Conservation (phyloP, 2,888 invertebrate genomes). For the Herminia tarsipennalis region DNA sequence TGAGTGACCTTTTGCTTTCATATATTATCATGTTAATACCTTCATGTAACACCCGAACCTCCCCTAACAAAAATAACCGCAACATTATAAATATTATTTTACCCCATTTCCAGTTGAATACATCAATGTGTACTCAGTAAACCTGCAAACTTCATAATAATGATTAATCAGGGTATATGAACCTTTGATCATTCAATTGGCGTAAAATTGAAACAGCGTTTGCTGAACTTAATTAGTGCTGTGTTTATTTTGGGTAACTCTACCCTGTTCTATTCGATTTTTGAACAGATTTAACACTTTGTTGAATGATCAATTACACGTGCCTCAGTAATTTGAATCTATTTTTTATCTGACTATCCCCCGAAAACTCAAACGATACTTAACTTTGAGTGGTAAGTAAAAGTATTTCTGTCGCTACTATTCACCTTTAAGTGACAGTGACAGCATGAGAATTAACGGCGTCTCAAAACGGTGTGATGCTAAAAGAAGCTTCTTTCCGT, state of each 20-base stretch:
- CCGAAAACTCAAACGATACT: too few relatives aligned
- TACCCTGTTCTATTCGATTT: constrained; percentile 2
- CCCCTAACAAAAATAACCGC: background rate
- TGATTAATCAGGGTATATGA: constrained; percentile 32
- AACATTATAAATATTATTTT: background rate
- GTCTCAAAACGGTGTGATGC: too few relatives aligned
- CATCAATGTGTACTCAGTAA: constrained; percentile 12
- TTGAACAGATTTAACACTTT: constrained; percentile 6
- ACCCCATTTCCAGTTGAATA: constrained; percentile 3
- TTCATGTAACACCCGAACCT: background rate
- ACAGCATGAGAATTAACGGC: too few relatives aligned
- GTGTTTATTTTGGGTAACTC: constrained; percentile 26
- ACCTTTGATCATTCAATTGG: constrained; percentile 40
- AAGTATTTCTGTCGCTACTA: too few relatives aligned
- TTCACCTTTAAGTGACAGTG: too few relatives aligned
- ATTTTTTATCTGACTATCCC: too few relatives aligned
- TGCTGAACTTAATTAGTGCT: constrained; percentile 35
- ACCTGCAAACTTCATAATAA: constrained; percentile 22
- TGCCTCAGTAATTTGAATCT: too few relatives aligned
- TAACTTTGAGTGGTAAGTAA: too few relatives aligned
- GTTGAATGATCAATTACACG: constrained; percentile 1
- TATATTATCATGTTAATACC: too few relatives aligned
- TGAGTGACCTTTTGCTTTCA: too few relatives aligned
- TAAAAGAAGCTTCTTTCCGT: too few relatives aligned
- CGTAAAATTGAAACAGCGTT: constrained; percentile 40